Evolutionary conservation across 2,113 vertebrate species (phyloP).

Genomic region (Tretioscincus oriximinensis): DNA sequence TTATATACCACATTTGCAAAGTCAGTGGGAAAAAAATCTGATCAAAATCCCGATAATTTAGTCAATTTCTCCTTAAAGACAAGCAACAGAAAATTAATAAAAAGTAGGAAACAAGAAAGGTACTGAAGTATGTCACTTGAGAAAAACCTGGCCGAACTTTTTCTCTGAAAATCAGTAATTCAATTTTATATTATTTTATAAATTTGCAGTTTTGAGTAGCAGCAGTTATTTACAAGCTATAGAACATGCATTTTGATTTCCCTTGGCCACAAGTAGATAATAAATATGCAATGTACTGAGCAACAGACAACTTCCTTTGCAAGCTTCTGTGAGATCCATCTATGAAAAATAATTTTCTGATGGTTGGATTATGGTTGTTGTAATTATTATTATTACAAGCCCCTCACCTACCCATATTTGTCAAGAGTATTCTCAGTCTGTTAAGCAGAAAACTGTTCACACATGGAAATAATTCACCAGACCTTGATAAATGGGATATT

Average conservation of each 20-base stretch:
- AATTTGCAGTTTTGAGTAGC: background rate
- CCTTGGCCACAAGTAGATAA: background rate
- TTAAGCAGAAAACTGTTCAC: background rate
- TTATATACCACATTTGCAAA: background rate
- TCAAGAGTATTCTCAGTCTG: background rate
- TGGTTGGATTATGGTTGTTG: background rate
- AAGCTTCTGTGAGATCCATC: background rate
- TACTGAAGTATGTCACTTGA: background rate
- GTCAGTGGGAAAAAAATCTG: background rate
- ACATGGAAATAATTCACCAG: background rate
- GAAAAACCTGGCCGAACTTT: background rate
- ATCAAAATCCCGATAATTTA: background rate
- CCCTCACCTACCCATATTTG: background rate
- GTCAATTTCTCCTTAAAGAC: background rate
- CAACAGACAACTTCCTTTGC: background rate
- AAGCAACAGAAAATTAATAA: background rate
- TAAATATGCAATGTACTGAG: background rate
- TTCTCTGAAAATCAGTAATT: background rate
- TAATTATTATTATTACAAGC: background rate
- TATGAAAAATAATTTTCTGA: slow-evolving; percentile 3
- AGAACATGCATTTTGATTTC: background rate
- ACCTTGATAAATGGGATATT: background rate
- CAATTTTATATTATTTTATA: background rate
- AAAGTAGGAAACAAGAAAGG: background rate
- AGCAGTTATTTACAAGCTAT: too few relatives aligned